Evolutionary conservation across 2,113 vertebrate genomes (phyloP), one percentile per base, ranked within the genome.

Genomic region (Sapajus apella): DNA sequence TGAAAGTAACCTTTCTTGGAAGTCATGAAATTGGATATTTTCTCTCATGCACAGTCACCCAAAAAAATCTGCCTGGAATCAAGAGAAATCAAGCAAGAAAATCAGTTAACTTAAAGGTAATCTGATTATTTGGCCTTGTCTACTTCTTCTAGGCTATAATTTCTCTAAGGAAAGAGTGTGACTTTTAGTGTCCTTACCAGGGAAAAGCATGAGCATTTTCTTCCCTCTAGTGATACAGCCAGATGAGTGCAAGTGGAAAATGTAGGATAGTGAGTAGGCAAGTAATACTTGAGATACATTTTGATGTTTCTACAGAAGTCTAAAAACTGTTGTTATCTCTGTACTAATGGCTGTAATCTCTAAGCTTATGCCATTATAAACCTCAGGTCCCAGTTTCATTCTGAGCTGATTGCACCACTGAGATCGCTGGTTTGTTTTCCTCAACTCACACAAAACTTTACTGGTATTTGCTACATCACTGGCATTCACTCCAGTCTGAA

Each of bases 41-140:
- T 87, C 55, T 92, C 37, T 90, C 61, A 88, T 8, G 50, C 43
- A 81, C 0, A 70, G 72, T 93, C 40, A 90, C 40, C 32, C 10
- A 77, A 79, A 72, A 88, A 88, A 91, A 72, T 79, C 20, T 43
- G 17, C 21, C 16, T 87, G n/a, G 25, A 87, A 86, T 92, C 25
- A 94, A 91, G 5, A 91, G 70, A 81, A 89, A 84, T 85, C 70
- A 96, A 43, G 35, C 35, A 94, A 35, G 40, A 89, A 96, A 91
- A 86, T 70, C 64, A 80, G 9, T 83, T 75, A 66, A 90, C 43
- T 87, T 87, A 47, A 73, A 84, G 8, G 32, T 76, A 95, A 96
- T 30, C 8, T 70, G 37, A 43, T 91, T 91, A 81, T 84, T 77
- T 52, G n/a, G 79, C 35, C 23, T n/a, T 73, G 43, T 86, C 47